phyloP scores from a whole-genome alignment of 2,797 vertebrate genomes.

The Leontocebus nigricollis region DNA sequence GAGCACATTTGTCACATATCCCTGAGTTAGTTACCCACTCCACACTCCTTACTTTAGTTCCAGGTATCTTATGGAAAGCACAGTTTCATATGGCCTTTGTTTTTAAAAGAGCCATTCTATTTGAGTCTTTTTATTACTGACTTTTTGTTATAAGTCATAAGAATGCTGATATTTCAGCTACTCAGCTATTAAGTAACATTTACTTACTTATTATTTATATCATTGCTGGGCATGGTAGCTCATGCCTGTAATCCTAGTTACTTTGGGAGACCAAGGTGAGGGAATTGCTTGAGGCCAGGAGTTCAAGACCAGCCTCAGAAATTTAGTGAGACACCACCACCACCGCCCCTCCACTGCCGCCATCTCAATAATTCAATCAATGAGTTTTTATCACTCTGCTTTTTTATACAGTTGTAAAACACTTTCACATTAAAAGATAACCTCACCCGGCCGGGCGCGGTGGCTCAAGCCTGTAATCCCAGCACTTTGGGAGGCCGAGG shows the following conservation, averaged over 20 bases:
- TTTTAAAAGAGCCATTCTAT: neutral
- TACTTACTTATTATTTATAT: constrained; percentile 26
- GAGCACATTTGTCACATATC: neutral
- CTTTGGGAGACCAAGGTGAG: neutral
- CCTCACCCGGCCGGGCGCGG: neutral
- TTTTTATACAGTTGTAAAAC: constrained; percentile 6
- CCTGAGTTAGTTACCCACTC: neutral
- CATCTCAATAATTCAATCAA: neutral
- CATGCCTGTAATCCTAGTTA: neutral
- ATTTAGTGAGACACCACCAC: neutral
- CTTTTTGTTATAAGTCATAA: constrained; percentile 13
- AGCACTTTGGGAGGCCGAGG: too few species aligned
- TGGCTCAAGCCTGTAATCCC: too few species aligned
- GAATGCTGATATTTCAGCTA: constrained; percentile 16
- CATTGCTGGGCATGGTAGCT: neutral
- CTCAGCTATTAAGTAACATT: neutral
- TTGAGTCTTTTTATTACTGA: constrained; percentile 5
- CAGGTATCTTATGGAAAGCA: neutral
- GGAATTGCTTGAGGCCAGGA: neutral
- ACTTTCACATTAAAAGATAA: constrained; percentile 34
- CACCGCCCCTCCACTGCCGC: fast-evolving
- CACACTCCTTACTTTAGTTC: neutral
- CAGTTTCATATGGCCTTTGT: neutral
- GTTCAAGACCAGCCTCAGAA: neutral
- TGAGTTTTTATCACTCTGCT: neutral